Base-by-base conservation (phyloP, 2,113 vertebrate genomes). In the Platichthys flesus region DNA sequence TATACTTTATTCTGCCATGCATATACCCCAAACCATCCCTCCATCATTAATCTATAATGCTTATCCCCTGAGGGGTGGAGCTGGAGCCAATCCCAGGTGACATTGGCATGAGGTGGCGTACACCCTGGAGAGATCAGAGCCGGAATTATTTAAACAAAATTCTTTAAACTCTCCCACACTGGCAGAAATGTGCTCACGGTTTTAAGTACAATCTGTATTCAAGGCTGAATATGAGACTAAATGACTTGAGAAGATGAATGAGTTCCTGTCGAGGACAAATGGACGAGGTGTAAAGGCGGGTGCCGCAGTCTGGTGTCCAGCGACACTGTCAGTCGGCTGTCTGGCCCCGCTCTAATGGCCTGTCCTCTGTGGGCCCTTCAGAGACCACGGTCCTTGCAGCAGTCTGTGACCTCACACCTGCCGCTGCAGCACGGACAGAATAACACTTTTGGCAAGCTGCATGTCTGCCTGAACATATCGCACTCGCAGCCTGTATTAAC, bases 321-420 rank as follows among this genome's bases (percentile, higher is more conserved):
- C 54, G 52, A 69, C 64, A 61, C 51, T 82, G 86, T 91, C 89
- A 82, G 77, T 78, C 84, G 83, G 76, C 75, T 82, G 84, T 85
- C 85, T 84, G 78, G 79, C 79, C 84, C 58, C 61, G 56, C 81
- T 89, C 89, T 91, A 91, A 89, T 88, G 83, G 76, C 74, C 62
- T 70, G 67, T 88, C 88, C 88, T 87, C 84, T 45, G 72, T 82
- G 78, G 82, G 81, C 83, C 73, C 72, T 87, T 89, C 70, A 86
- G 75, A 88, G 87, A 79, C 77, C 42, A 7, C 16, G 12, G 71
- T 58, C 80, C 84, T 65, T 67, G 60, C 77, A 64, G 74, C 80
- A 81, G 82, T 47, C 70, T 18, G 67, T 80, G 84, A 86, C 90
- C 89, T 89, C 84, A 71, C 91, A 82, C 71, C 77, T 69, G 62